phyloP scores from a whole-genome alignment of 2,797 vertebrate species.

The Halcyon chelicuti region DNA sequence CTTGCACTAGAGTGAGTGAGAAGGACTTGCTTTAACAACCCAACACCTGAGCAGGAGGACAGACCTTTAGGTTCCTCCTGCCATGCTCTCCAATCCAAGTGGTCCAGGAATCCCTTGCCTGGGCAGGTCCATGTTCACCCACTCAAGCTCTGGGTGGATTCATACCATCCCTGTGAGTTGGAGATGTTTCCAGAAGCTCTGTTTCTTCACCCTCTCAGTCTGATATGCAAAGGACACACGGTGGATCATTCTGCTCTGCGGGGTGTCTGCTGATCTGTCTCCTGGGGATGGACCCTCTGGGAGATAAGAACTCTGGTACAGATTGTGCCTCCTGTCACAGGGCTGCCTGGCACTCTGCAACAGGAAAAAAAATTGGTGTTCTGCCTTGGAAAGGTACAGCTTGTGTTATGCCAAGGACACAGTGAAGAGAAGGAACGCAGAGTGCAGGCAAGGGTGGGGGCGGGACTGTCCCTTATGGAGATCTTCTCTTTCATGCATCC shows the following conservation, averaged over 20 bases:
- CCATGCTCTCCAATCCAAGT: rapidly evolving
- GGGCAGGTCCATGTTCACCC: background rate
- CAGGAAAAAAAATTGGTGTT: background rate
- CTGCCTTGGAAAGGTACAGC: conserved; percentile 2
- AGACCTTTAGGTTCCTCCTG: background rate
- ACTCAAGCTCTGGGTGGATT: background rate
- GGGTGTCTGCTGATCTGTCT: background rate
- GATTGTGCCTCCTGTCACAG: background rate
- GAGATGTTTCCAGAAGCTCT: background rate
- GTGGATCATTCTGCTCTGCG: background rate
- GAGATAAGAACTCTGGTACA: background rate
- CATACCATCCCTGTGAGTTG: background rate
- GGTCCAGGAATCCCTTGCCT: background rate
- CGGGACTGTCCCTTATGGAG: background rate
- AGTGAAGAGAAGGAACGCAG: background rate
- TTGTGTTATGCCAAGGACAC: background rate
- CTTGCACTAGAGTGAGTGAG: background rate
- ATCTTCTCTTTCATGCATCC: background rate
- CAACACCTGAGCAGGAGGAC: background rate
- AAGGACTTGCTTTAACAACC: background rate
- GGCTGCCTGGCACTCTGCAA: background rate
- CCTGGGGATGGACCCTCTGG: background rate
- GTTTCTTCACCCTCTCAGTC: background rate
- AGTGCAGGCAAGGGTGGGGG: background rate
- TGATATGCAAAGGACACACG: background rate